These are phyloP conservation scores for Hexactinellida sp. DNA, from an alignment of 37 sponge, comb jelly and placozoan species.

Conservation along the genomic window DNA sequence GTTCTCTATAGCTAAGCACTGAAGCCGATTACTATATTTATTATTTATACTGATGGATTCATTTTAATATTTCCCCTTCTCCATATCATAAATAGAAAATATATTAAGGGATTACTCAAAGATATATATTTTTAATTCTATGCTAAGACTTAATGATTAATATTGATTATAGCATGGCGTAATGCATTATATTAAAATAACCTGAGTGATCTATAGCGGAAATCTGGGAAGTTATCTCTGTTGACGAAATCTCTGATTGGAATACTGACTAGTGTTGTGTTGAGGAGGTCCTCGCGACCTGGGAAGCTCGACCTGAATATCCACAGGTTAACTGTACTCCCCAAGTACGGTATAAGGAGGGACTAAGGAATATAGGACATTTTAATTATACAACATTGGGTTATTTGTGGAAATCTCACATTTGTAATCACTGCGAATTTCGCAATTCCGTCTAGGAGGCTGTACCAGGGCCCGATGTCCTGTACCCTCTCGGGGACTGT, in stretches of 20 bases:
- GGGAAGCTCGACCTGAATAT: not conserved
- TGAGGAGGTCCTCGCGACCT: not conserved
- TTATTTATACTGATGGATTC: no score
- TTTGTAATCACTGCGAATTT: conserved; percentile 78
- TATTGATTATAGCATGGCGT: no score
- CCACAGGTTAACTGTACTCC: not conserved
- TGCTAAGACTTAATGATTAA: no score
- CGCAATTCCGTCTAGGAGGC: conserved; percentile 59
- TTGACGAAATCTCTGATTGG: not conserved
- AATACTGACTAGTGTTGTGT: not conserved
- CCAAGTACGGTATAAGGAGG: not conserved
- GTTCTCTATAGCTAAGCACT: no score
- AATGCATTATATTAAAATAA: not conserved
- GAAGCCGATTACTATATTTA: no score
- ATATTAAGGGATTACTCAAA: no score
- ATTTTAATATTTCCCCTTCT: no score
- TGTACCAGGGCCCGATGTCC: conserved; percentile 60
- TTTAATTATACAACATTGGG: not conserved
- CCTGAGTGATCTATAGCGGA: not conserved
- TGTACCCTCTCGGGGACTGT: not conserved
- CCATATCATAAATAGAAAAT: no score
- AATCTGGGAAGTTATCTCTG: not conserved
- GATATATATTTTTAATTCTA: no score
- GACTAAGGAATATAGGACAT: not conserved
- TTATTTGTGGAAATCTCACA: conserved; percentile 29